Conservation (phyloP, 2,113 vertebrate species). For the Oostethus manadensis region DNA sequence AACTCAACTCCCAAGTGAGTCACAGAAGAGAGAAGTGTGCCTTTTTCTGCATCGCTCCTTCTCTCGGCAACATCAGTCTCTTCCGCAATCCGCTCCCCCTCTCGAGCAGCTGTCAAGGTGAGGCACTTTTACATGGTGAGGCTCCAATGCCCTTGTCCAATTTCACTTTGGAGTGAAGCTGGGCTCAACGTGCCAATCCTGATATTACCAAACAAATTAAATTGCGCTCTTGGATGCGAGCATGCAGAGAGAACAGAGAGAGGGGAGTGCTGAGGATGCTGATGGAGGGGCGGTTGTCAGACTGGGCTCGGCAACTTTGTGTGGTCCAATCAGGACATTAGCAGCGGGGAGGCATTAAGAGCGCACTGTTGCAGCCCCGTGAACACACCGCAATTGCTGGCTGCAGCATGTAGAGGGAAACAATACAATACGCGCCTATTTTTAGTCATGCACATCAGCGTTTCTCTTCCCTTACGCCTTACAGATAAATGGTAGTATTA, state of each 20-base stretch:
- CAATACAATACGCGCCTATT: not conserved
- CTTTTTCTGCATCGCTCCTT: constrained; percentile 43
- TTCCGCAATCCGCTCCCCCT: constrained; percentile 65
- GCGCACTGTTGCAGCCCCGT: constrained; percentile 25
- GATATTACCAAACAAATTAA: constrained; percentile 81
- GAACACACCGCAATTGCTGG: constrained; percentile 28
- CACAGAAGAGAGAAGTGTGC: constrained; percentile 54
- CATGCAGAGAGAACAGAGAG: constrained; percentile 21
- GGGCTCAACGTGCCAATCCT: constrained; percentile 76
- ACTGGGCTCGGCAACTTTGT: constrained; percentile 28
- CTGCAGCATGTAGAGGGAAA: constrained; percentile 18
- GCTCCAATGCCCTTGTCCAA: constrained; percentile 79
- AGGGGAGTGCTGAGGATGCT: constrained; percentile 47
- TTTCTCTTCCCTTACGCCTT: not conserved
- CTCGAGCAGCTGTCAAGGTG: constrained; percentile 77
- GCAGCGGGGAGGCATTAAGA: constrained; percentile 53
- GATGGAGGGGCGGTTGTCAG: constrained; percentile 44
- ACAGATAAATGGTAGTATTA: not conserved
- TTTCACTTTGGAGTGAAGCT: constrained; percentile 78
- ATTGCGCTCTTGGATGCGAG: constrained; percentile 59
- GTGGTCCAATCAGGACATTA: constrained; percentile 57
- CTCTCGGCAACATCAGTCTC: constrained; percentile 21
- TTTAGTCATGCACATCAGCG: not conserved
- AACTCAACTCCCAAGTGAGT: constrained; percentile 41
- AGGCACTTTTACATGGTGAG: constrained; percentile 72